A percentile compares a stretch with the other conserved stretches of the same genome.
phyloP scores from a whole-genome alignment of 2,113 vertebrate species.

The Lepus americanus region DNA sequence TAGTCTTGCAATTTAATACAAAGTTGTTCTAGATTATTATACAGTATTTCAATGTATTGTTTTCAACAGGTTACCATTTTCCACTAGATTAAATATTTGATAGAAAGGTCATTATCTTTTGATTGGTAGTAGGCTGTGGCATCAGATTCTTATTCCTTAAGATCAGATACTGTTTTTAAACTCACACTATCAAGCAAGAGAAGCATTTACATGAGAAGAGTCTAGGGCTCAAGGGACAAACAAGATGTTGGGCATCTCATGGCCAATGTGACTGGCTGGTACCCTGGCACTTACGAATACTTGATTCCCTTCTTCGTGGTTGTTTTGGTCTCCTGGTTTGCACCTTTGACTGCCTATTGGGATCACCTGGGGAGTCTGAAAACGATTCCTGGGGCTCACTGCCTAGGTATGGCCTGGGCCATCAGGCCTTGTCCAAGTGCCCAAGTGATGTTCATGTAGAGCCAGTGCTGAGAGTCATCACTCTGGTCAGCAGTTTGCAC shows the following conservation, averaged over 20 bases:
- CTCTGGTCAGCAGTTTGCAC: neutral
- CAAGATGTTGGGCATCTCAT: no score
- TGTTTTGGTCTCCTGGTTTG: neutral
- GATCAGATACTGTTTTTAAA: neutral
- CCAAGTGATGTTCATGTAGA: neutral
- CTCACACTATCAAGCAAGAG: neutral
- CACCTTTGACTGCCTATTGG: neutral
- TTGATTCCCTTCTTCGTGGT: neutral
- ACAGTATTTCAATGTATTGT: neutral
- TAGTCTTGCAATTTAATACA: slow-evolving; percentile 24
- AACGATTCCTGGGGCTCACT: neutral
- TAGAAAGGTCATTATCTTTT: neutral
- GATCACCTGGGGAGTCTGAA: neutral
- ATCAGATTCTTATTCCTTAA: neutral
- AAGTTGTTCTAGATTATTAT: slow-evolving; percentile 40
- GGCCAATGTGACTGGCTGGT: neutral
- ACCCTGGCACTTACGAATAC: no score
- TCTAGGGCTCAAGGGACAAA: neutral
- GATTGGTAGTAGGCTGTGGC: neutral
- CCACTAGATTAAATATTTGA: neutral
- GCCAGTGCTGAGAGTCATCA: rapidly evolving
- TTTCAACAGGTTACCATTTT: slow-evolving; percentile 13
- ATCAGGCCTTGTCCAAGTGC: neutral
- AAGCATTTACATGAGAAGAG: neutral
- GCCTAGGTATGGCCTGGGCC: neutral